phyloP scores from a whole-genome alignment of 2,113 vertebrate genomes.

The Coreoperca whiteheadi region DNA sequence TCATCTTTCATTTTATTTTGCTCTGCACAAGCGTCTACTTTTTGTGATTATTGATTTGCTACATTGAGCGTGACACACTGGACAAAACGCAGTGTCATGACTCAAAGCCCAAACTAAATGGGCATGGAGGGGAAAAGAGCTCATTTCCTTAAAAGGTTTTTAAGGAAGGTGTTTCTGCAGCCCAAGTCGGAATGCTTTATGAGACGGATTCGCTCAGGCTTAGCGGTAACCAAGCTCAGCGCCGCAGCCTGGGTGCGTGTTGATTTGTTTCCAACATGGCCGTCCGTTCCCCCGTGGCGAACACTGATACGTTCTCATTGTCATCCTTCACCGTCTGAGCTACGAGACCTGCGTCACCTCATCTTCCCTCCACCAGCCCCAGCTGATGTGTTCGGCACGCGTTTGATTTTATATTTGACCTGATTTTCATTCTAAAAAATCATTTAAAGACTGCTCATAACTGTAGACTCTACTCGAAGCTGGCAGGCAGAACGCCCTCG shows the following conservation, averaged over 20 bases:
- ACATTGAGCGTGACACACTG: background rate
- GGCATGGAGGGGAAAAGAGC: background rate
- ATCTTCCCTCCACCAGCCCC: background rate
- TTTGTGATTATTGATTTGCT: background rate
- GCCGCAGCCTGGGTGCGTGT: slow-evolving; percentile 33
- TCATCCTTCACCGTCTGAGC: slow-evolving; percentile 72
- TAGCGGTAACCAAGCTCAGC: slow-evolving; percentile 21
- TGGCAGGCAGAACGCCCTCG: background rate
- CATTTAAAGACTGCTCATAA: background rate
- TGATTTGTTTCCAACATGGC: slow-evolving; percentile 75
- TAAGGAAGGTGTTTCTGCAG: slow-evolving; percentile 22
- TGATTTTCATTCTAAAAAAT: background rate
- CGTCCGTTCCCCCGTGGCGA: slow-evolving; percentile 52
- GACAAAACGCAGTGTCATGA: background rate
- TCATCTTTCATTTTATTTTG: background rate
- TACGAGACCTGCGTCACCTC: slow-evolving; percentile 34
- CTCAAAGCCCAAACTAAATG: background rate
- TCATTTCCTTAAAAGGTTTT: accelerated
- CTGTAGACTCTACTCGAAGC: background rate
- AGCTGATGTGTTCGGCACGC: background rate
- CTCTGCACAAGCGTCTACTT: background rate
- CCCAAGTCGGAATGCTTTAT: background rate
- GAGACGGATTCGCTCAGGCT: background rate
- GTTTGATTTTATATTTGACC: background rate
- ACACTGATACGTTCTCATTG: slow-evolving; percentile 67